Evolutionary conservation across 2,113 vertebrate species (phyloP).

Genomic region (Dryoscopus gambensis): DNA sequence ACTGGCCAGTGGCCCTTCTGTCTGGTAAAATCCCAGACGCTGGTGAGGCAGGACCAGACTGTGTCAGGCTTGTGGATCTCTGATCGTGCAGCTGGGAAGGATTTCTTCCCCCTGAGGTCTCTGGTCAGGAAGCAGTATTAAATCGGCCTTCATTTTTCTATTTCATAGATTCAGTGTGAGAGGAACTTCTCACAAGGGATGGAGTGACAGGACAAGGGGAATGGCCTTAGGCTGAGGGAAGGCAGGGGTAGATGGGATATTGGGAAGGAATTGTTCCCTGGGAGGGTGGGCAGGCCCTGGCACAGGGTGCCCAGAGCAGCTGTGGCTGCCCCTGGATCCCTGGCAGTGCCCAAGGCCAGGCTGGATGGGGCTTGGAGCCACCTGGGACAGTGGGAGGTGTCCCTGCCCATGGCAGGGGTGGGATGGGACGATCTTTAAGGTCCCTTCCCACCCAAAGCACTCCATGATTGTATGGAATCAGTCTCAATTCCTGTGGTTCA

Average conservation of each 20-base stretch:
- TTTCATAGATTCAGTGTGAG: not conserved
- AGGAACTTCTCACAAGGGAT: not conserved
- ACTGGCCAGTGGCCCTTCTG: not conserved
- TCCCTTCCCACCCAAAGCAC: not conserved
- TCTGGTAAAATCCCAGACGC: not conserved
- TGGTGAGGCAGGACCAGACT: not conserved
- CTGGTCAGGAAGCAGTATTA: not conserved
- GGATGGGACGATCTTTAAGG: fast-evolving
- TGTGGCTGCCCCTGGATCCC: not conserved
- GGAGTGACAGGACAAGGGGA: not conserved
- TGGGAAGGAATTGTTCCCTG: not conserved
- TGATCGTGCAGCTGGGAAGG: not conserved
- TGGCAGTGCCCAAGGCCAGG: not conserved
- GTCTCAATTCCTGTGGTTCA: not conserved
- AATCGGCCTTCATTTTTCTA: not conserved
- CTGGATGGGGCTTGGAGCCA: fast-evolving
- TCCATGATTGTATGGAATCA: not conserved
- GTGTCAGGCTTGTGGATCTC: not conserved
- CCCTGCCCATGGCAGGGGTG: not conserved
- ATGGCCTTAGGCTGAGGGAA: not conserved
- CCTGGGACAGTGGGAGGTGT: fast-evolving
- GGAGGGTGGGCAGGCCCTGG: fast-evolving
- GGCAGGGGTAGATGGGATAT: fast-evolving
- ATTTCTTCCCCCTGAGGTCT: not conserved
- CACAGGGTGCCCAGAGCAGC: not conserved